phyloP scores from a whole-genome alignment of 1,140 invertebrate genomes.

The Cryptotermes secundus region DNA sequence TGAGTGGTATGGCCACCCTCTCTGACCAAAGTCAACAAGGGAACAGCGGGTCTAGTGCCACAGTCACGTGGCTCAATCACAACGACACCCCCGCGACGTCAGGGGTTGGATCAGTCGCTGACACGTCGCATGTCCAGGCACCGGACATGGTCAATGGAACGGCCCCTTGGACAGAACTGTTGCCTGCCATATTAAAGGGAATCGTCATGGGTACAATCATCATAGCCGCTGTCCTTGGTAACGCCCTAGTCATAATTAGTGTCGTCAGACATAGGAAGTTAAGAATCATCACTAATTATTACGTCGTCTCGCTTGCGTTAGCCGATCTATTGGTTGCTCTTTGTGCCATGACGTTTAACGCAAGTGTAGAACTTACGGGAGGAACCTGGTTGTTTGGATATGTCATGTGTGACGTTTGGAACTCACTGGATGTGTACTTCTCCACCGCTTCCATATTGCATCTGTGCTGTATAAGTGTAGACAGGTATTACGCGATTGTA shows the following conservation, averaged over 20 bases:
- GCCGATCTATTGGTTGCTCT: conserved; percentile 90
- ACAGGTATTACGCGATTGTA: conserved; percentile 86
- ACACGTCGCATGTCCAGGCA: conserved; percentile 40
- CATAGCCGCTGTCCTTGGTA: conserved; percentile 81
- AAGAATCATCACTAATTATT: conserved; percentile 90
- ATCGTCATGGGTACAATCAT: conserved; percentile 82
- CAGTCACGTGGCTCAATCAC: not conserved
- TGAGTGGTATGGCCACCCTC: conserved; percentile 31
- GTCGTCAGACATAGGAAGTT: conserved; percentile 70
- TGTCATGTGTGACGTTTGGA: conserved; percentile 92
- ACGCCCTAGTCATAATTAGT: conserved; percentile 80
- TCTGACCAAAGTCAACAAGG: not conserved
- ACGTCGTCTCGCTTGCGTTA: conserved; percentile 89
- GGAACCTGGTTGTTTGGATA: conserved; percentile 82
- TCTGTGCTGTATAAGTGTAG: conserved; percentile 91
- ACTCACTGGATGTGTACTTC: conserved; percentile 93
- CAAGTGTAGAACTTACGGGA: conserved; percentile 76
- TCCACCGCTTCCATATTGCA: conserved; percentile 93
- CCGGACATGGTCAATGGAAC: conserved; percentile 47
- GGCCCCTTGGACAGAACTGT: conserved; percentile 42
- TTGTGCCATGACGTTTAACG: conserved; percentile 95
- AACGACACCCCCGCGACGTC: not conserved
- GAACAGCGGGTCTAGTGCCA: not conserved
- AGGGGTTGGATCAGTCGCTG: conserved; percentile 33
- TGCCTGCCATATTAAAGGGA: conserved; percentile 63